Percentiles rank a stretch among this genome's conserved stretches.
These are phyloP conservation scores for Diplazon laetatorius DNA, from an alignment of 2,888 invertebrate species.

Conservation along the genomic window DNA sequence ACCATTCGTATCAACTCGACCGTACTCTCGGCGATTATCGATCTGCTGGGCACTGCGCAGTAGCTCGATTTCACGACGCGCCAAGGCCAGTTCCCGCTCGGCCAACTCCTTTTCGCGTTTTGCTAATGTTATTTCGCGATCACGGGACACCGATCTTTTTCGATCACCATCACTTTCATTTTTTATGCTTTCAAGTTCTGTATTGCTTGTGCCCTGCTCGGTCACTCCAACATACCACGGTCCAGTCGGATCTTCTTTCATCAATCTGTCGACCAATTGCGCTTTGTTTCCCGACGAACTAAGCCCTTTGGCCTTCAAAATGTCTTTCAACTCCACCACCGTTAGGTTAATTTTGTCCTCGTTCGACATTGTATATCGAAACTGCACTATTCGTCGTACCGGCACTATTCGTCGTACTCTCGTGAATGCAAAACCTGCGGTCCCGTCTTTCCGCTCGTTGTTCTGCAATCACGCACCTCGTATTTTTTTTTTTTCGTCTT, in stretches of 20 bases:
- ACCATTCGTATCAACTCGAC: background rate
- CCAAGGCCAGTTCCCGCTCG: conserved; percentile 2
- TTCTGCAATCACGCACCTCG: too few species aligned
- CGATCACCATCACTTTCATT: background rate
- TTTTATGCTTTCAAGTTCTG: background rate
- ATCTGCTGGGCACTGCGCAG: background rate
- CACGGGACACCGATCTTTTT: background rate
- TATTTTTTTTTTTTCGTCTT: too few species aligned
- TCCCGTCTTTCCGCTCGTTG: too few species aligned
- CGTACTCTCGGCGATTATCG: background rate
- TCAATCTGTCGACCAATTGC: conserved; percentile 6
- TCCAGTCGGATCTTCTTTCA: conserved; percentile 2
- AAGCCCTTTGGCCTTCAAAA: conserved; percentile 7
- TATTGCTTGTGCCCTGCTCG: too few species aligned
- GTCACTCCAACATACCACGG: background rate
- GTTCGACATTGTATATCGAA: too few species aligned
- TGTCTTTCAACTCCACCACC: background rate
- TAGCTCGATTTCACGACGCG: conserved; percentile 9
- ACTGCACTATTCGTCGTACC: too few species aligned
- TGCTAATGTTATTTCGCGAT: background rate
- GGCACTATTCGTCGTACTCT: too few species aligned
- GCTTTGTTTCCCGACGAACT: conserved; percentile 14
- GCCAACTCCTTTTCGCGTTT: conserved; percentile 1
- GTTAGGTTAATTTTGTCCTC: too few species aligned
- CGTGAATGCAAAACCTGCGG: too few species aligned